A percentile compares a stretch with the other conserved stretches of the same genome.
phyloP scores from a whole-genome alignment of 2,797 vertebrate species.

The Enoplosus armatus region DNA sequence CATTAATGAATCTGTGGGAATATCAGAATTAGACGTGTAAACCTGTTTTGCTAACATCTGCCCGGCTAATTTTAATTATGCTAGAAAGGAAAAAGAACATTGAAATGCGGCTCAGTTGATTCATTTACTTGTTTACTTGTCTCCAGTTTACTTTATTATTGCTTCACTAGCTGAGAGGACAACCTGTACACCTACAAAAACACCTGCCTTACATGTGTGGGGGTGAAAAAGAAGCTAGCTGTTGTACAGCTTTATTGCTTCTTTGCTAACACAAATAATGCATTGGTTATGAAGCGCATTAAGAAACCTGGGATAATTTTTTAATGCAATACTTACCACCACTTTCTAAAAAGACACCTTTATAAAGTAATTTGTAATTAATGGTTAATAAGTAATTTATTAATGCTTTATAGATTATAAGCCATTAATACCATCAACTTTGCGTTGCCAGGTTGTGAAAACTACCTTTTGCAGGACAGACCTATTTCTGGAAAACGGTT shows the following conservation, averaged over 20 bases:
- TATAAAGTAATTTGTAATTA: background rate
- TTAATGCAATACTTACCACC: background rate
- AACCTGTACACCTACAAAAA: conserved; percentile 30
- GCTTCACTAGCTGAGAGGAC: conserved; percentile 32
- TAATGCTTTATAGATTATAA: conserved; percentile 4
- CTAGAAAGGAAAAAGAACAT: conserved; percentile 44
- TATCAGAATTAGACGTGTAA: conserved; percentile 58
- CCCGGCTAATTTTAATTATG: conserved; percentile 62
- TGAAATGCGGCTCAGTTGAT: conserved; percentile 53
- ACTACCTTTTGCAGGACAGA: background rate
- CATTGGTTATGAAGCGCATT: background rate
- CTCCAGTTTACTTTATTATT: conserved; percentile 33
- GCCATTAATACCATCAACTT: background rate
- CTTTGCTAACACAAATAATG: background rate
- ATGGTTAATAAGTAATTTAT: background rate
- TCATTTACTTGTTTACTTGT: conserved; percentile 55
- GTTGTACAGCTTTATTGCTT: background rate
- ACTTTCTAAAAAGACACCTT: background rate
- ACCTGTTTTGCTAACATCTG: conserved; percentile 73
- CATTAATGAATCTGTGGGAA: conserved; percentile 70
- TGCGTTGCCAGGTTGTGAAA: conserved; percentile 12
- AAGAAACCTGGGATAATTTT: accelerated
- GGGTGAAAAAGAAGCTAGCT: conserved; percentile 8
- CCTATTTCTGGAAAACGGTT: background rate
- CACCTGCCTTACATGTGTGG: background rate